Conservation (phyloP, 2,888 invertebrate genomes). For the Meganola albula region DNA sequence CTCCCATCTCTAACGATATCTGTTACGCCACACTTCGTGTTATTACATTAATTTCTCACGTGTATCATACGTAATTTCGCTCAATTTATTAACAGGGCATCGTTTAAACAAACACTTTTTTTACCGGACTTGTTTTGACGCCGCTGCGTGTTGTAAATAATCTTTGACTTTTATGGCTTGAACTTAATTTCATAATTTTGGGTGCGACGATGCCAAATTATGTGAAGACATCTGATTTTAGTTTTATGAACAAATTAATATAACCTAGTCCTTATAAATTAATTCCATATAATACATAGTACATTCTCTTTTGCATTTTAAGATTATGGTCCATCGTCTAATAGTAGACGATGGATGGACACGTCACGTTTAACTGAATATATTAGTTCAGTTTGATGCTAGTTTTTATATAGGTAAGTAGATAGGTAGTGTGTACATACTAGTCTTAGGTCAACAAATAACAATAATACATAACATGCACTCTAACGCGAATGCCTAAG, state of each 20-base stretch:
- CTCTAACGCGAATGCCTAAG: too few relatives aligned
- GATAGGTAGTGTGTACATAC: too few relatives aligned
- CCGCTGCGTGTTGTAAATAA: constrained; percentile 20
- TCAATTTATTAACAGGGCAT: constrained; percentile 27
- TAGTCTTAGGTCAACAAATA: too few relatives aligned
- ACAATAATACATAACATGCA: too few relatives aligned
- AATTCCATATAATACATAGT: too few relatives aligned
- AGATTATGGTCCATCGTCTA: too few relatives aligned
- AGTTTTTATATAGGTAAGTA: too few relatives aligned
- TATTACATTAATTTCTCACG: constrained; percentile 33
- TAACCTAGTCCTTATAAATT: too few relatives aligned
- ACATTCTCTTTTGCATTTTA: too few relatives aligned
- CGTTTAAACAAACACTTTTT: constrained; percentile 15
- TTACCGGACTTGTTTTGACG: constrained; percentile 23
- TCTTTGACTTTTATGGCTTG: constrained; percentile 17
- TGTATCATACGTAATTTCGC: constrained; percentile 28
- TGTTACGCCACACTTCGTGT: constrained; percentile 23
- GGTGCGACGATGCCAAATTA: constrained; percentile 18
- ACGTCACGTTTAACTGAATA: too few relatives aligned
- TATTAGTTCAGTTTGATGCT: too few relatives aligned
- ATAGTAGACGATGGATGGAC: too few relatives aligned
- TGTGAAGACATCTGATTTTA: constrained; percentile 4
- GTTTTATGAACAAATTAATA: constrained; percentile 5
- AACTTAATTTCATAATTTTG: constrained; percentile 17
- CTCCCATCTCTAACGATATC: constrained; percentile 14